Base-by-base conservation (phyloP, 2,113 vertebrate species). In the Perccottus glenii region DNA sequence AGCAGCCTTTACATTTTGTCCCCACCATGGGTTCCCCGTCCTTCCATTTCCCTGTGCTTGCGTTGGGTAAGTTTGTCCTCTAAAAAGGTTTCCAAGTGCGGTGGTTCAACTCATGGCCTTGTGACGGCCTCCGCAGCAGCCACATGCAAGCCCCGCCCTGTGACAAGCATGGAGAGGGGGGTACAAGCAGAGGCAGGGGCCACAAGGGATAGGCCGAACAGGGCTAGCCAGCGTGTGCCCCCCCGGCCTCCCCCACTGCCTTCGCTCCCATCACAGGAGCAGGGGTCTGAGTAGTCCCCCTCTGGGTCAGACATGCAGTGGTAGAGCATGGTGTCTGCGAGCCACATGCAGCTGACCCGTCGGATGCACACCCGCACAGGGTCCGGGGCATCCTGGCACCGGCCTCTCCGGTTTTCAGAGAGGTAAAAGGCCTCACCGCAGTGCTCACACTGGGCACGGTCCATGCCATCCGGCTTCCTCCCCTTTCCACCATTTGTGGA, bases 281-380 rank as follows among this genome's bases (percentile, higher is more conserved):
- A 99, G 56, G 97, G 96, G 92, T 99, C 97, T 2, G 94, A 97
- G 51, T 98, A 99, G 90, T 99, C 98, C 53, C 98, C 98, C 91
- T 99, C 98, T 0, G 98, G 95, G 89, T 99, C 98, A 0, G 98
- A 99, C 98, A 99, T 98, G 92, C 98, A 99, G 94, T 99, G 98
- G 85, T 99, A 99, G 62, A 99, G 96, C 94, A 99, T 93, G 84
- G 95, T 98, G 93, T 99, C 96, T 16, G 98, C 97, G 0, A 97
- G 95, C 95, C 96, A 98, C 96, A 99, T 97, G 88, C 96, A 99
- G 93, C 98, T 99, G 86, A 94, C 94, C 58, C 94, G 91, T 75
- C 92, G 94, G 87, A 99, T 95, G 89, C 96, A 98, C 60, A 88
- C 93, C 73, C 93, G 93, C 67, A 95, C 91, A 0, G 96, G 91